phyloP scores from a whole-genome alignment of 1,140 invertebrate genomes.

The Drosophila littoralis region DNA sequence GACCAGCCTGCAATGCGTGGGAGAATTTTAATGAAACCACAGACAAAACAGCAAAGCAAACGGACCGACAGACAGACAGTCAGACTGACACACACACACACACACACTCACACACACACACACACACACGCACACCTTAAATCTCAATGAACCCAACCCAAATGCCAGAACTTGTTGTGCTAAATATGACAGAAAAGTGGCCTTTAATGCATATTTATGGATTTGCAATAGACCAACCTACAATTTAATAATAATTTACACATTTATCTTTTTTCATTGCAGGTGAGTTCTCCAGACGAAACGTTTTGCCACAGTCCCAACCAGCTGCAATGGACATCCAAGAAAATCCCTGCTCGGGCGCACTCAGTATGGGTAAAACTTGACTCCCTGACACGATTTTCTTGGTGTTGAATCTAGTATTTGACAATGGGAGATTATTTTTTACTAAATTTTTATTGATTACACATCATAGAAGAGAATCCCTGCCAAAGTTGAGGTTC shows the following conservation, averaged over 20 bases:
- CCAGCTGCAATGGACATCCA: not conserved
- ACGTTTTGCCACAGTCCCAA: not conserved
- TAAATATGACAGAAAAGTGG: constrained; percentile 34
- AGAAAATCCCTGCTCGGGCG: not conserved
- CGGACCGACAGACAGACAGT: not conserved
- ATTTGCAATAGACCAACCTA: not conserved
- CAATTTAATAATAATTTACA: constrained; percentile 29
- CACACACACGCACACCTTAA: constrained; percentile 21
- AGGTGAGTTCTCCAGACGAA: constrained; percentile 54
- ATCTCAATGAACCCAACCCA: constrained; percentile 26
- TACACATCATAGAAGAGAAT: not conserved
- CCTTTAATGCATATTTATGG: constrained; percentile 28
- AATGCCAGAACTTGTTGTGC: constrained; percentile 29
- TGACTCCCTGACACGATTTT: not conserved
- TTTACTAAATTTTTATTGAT: not conserved
- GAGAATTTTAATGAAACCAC: constrained; percentile 66
- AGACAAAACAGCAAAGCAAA: constrained; percentile 2
- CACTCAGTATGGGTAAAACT: not conserved
- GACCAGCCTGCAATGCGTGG: constrained; percentile 66
- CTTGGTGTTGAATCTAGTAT: not conserved
- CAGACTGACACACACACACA: constrained; percentile 3
- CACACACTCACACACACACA: not conserved
- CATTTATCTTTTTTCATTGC: constrained; percentile 51
- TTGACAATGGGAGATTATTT: not conserved
- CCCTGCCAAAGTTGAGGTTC: not conserved